Evolutionary conservation across 2,113 vertebrate species (phyloP), one percentile per base, ranked within the genome.

Genomic region (Trematocara unimaculatum): DNA sequence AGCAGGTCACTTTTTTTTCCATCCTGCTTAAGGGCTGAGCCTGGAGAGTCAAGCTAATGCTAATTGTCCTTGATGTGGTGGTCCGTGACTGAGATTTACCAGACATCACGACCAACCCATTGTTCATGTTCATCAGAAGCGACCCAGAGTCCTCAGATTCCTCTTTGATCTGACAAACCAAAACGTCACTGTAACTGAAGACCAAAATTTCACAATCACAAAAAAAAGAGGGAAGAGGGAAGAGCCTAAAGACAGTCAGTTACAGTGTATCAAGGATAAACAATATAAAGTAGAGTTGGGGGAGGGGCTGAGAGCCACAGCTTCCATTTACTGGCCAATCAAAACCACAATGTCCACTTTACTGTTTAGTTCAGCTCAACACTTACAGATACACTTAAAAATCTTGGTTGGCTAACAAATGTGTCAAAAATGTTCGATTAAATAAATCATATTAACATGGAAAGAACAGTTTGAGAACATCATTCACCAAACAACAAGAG

Each of bases 1-100:
- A 96, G 96, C 96, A 94, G 95, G 95, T 86, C 93, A 87, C 90
- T 90, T 88, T 93, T 92, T 93, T 92, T 93, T 92, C 94, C 88
- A 95, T 92, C 94, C 93, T 87, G 77, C 93, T 95, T 95, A 95
- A 90, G 87, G 90, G 91, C 79, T 89, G 86, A 94, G 94, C 93
- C 91, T 94, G 93, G 79, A 94, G 95, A 92, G 90, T 87, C 89
- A 95, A 91, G 88, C 92, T 93, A 86, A 95, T 96, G 93, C 93
- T 93, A 92, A 92, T 94, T 91, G 90, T 94, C 33, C 84, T 86
- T 90, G 88, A 93, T 94, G 90, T 94, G 88, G 84, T 80, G 84
- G 89, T 85, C 77, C 79, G 84, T 90, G 93, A 92, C 90, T 77
- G 87, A 92, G 92, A 88, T 94, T 94, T 94, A 92, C 80, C 87